A percentile compares a stretch with the other conserved stretches of the same genome.
Evolutionary conservation across 2,888 invertebrate genomes (phyloP).

Genomic region (Dysmachus trigonus): DNA sequence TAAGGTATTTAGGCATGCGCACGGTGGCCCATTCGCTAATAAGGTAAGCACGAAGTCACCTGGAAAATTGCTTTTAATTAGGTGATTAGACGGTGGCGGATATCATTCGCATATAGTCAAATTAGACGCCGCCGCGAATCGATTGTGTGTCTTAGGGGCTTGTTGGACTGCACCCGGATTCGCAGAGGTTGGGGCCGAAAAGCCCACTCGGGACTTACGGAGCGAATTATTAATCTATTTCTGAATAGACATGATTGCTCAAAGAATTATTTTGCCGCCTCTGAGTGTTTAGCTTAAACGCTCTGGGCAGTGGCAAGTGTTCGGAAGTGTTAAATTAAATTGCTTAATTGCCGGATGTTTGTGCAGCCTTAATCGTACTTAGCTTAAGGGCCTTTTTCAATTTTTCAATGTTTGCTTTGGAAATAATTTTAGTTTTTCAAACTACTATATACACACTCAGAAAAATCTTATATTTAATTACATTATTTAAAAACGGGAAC

Average conservation of each 20-base stretch:
- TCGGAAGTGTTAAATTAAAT: not conserved
- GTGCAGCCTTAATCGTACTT: not conserved
- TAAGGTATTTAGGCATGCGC: not conserved
- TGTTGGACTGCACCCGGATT: not conserved
- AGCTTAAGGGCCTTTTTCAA: not conserved
- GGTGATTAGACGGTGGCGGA: conserved; percentile 27
- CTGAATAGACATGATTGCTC: not conserved
- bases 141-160: not conserved
- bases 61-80: conserved; percentile 42
- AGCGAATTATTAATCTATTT: not conserved
- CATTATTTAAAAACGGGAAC: too few relatives aligned
- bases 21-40: conserved; percentile 38
- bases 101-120: conserved; percentile 9
- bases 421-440: not conserved
- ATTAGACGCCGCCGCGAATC: conserved; percentile 1
- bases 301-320: not conserved
- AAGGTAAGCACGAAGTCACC: conserved; percentile 34
- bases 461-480: too few relatives aligned
- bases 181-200: not conserved
- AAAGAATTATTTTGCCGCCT: not conserved
- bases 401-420: not conserved
- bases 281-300: not conserved
- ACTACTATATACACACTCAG: not conserved
- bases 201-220: not conserved
- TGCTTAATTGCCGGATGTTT: not conserved